These are phyloP conservation scores for Lycodopsis pacificus DNA, from an alignment of 2,797 vertebrate species.

Conservation along the genomic window DNA sequence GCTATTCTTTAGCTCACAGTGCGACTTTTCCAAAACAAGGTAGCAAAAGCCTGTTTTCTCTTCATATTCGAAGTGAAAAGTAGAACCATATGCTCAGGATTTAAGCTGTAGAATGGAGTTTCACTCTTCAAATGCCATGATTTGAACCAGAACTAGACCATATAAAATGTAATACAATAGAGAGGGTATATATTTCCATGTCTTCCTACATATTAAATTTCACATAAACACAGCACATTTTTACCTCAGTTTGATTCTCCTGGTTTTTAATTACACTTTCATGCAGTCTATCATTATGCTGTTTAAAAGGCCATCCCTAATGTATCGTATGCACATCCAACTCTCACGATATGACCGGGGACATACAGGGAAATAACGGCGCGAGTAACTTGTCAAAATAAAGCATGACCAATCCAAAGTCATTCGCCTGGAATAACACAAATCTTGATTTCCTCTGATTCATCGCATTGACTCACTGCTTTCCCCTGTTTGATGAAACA, in stretches of 20 bases:
- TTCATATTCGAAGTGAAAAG: conserved; percentile 52
- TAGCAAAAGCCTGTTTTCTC: conserved; percentile 14
- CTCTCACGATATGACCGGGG: not conserved
- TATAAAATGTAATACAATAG: conserved; percentile 9
- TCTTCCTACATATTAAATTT: not conserved
- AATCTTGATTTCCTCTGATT: conserved; percentile 35
- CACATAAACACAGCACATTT: not conserved
- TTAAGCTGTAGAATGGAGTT: conserved; percentile 15
- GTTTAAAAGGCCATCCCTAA: not conserved
- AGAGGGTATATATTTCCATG: not conserved
- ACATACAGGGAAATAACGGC: not conserved
- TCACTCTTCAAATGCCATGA: conserved; percentile 13
- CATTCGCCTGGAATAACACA: conserved; percentile 40
- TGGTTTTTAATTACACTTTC: not conserved
- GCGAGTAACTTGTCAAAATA: not conserved
- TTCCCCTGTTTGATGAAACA: conserved; percentile 12
- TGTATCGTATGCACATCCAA: not conserved
- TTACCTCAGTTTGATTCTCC: not conserved
- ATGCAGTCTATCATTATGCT: not conserved
- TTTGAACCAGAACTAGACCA: conserved; percentile 40
- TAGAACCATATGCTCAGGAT: conserved; percentile 57
- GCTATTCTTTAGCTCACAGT: conserved; percentile 66
- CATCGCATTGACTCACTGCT: conserved; percentile 46
- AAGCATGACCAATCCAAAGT: conserved; percentile 39
- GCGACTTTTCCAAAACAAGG: conserved; percentile 40